Percentiles rank a stretch among this genome's conserved stretches.
Conservation (phyloP, 2,888 invertebrate species). For the Byasa hedistus region DNA sequence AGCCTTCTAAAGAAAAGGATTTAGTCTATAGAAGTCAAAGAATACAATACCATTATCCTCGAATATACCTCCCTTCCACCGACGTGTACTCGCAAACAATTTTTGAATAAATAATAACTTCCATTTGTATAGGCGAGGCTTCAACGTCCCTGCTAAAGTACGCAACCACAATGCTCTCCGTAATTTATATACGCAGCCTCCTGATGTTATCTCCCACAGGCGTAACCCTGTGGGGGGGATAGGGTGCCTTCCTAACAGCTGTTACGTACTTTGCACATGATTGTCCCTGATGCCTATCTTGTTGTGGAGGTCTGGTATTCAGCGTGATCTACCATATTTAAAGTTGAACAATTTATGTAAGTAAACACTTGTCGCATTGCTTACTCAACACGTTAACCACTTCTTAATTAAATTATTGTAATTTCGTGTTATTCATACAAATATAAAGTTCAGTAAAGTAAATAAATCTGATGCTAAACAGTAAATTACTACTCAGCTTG, state of each 20-base stretch:
- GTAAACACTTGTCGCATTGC: too few relatives aligned
- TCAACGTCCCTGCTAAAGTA: conserved; percentile 37
- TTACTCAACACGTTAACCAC: too few relatives aligned
- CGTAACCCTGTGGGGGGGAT: conserved; percentile 35
- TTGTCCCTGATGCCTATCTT: conserved; percentile 36
- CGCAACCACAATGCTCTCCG: conserved; percentile 16
- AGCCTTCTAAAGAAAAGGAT: not conserved
- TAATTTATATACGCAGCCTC: conserved; percentile 39
- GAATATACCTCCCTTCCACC: not conserved
- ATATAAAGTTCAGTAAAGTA: too few relatives aligned
- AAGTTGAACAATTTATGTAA: not conserved
- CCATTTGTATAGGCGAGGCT: conserved; percentile 15
- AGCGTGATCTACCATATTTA: conserved; percentile 13
- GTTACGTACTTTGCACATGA: conserved; percentile 40
- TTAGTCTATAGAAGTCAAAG: not conserved
- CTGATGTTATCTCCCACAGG: conserved; percentile 47
- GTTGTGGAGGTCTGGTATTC: conserved; percentile 28
- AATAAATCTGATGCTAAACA: too few relatives aligned
- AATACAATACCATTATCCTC: conserved; percentile 4
- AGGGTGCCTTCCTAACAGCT: conserved; percentile 33
- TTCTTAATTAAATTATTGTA: too few relatives aligned
- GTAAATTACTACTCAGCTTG: too few relatives aligned
- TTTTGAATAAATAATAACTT: conserved; percentile 28
- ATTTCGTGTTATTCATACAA: too few relatives aligned
- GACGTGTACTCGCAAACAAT: conserved; percentile 2